Evolutionary conservation across 2,797 vertebrate genomes (phyloP).

Genomic region (Pseudotriccus pelzelni): DNA sequence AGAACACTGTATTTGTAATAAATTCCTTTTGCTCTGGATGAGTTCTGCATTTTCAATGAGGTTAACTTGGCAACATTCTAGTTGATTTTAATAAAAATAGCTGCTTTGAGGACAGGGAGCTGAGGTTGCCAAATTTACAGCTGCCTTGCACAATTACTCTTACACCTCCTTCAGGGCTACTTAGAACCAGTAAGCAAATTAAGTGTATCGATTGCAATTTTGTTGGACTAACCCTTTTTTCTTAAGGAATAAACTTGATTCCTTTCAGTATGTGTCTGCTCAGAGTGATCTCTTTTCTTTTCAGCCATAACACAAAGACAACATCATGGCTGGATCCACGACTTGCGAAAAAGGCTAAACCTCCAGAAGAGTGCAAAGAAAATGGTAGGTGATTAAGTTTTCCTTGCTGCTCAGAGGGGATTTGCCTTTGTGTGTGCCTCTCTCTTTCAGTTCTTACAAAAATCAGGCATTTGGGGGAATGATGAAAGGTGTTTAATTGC

Average conservation of each 20-base stretch:
- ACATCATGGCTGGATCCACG: conserved; percentile 99
- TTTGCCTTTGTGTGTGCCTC: conserved; percentile 57
- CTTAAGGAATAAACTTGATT: conserved; percentile 82
- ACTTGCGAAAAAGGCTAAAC: conserved; percentile 98
- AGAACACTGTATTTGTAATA: conserved; percentile 83
- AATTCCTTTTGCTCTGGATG: conserved; percentile 83
- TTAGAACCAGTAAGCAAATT: conserved; percentile 92
- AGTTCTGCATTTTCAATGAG: conserved; percentile 87
- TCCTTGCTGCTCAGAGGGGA: conserved; percentile 55
- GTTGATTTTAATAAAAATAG: conserved; percentile 87
- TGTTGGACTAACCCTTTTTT: conserved; percentile 80
- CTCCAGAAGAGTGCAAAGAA: conserved; percentile 98
- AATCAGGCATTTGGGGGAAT: conserved; percentile 48
- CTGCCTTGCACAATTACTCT: conserved; percentile 86
- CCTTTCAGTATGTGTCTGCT: conserved; percentile 82
- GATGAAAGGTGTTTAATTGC: conserved; percentile 65
- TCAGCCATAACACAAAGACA: conserved; percentile 99
- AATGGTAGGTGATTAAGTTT: conserved; percentile 90
- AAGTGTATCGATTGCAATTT: conserved; percentile 92
- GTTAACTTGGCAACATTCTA: conserved; percentile 84
- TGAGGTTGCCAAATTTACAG: conserved; percentile 87
- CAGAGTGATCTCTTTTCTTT: conserved; percentile 86
- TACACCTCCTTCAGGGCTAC: conserved; percentile 86
- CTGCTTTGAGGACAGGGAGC: conserved; percentile 82
- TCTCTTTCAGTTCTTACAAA: conserved; percentile 56